These are phyloP conservation scores for Elysia chlorotica DNA, from an alignment of 1,140 invertebrate species.

Conservation along the genomic window DNA sequence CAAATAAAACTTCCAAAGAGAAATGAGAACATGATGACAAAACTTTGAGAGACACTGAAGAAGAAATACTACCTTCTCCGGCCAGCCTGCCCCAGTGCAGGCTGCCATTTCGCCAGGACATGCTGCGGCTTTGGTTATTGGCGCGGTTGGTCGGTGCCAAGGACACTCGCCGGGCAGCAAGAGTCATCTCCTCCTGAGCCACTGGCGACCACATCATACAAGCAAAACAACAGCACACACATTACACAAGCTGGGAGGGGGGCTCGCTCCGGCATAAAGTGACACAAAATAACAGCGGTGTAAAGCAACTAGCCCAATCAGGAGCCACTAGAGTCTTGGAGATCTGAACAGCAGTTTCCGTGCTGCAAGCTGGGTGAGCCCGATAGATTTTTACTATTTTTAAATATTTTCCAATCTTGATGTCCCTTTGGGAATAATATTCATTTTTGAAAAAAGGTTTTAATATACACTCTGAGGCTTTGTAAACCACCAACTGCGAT, in stretches of 20 bases:
- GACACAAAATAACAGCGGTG: background rate
- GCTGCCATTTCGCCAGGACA: constrained; percentile 61
- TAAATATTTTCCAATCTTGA: too few relatives aligned
- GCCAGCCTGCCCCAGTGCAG: constrained; percentile 55
- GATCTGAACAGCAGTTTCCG: too few relatives aligned
- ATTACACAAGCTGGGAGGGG: constrained; percentile 19
- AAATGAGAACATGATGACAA: too few relatives aligned
- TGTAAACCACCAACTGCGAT: too few relatives aligned
- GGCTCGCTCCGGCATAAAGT: constrained; percentile 12
- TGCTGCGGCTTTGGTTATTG: constrained; percentile 56
- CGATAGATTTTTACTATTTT: too few relatives aligned
- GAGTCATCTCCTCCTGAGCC: constrained; percentile 54
- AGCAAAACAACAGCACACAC: constrained; percentile 30
- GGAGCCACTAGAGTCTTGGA: too few relatives aligned
- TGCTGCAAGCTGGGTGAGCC: too few relatives aligned
- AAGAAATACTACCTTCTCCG: constrained; percentile 53
- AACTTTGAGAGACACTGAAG: too few relatives aligned
- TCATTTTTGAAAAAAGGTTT: too few relatives aligned
- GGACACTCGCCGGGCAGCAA: constrained; percentile 59
- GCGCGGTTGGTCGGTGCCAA: constrained; percentile 59
- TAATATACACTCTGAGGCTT: too few relatives aligned
- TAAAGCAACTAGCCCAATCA: constrained; percentile 11
- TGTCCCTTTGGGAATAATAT: too few relatives aligned
- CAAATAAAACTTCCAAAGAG: too few relatives aligned
- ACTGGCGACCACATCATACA: constrained; percentile 31